phyloP scores from a whole-genome alignment of 2,888 invertebrate genomes.

The Drosophila nigritarsus region DNA sequence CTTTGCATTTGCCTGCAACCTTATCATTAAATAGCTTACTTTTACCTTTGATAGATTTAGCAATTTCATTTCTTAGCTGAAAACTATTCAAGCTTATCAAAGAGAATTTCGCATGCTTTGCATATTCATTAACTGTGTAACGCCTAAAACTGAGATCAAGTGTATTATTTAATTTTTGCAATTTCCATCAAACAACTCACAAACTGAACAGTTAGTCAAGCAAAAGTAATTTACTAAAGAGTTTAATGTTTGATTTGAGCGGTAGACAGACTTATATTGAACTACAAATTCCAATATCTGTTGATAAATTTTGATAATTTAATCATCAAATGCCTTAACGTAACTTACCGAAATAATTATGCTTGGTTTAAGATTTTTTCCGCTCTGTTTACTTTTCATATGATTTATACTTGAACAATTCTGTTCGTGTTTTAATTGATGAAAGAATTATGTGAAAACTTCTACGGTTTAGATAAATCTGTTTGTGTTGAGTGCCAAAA shows the following conservation, averaged over 20 bases:
- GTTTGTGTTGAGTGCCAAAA: background rate
- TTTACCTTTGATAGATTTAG: background rate
- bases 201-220: background rate
- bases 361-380: background rate
- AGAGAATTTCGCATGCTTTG: background rate
- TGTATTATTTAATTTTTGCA: background rate
- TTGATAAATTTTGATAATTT: background rate
- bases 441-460: too few relatives aligned
- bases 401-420: background rate
- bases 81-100: background rate
- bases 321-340: background rate
- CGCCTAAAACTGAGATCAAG: background rate
- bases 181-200: background rate
- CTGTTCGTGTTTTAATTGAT: background rate
- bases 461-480: background rate
- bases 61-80: background rate
- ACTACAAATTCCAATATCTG: background rate
- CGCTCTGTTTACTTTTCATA: background rate
- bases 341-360: background rate
- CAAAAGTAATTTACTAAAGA: background rate
- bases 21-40: constrained; percentile 25
- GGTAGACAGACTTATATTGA: background rate
- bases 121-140: background rate
- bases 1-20: constrained; percentile 31
- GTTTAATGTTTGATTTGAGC: background rate